These are phyloP conservation scores for Brenthis ino DNA, from an alignment of 2,888 invertebrate genomes.

Conservation along the genomic window DNA sequence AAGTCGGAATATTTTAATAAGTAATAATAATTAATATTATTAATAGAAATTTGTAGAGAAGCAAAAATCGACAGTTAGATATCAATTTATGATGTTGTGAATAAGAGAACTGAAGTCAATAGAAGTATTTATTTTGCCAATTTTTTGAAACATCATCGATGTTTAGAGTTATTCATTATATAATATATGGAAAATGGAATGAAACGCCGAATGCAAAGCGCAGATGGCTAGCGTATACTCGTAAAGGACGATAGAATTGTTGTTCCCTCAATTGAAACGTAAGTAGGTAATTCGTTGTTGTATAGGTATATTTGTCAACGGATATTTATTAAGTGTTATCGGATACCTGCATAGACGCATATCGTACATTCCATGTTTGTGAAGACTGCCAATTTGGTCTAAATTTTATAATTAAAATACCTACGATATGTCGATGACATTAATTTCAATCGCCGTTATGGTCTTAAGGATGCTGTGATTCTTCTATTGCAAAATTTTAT, in stretches of 20 bases:
- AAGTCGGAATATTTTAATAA: conserved; percentile 6
- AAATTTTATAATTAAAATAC: conserved; percentile 80
- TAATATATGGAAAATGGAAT: conserved; percentile 14
- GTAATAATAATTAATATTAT: conserved; percentile 11
- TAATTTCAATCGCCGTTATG: conserved; percentile 79
- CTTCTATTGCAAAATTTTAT: conserved; percentile 81
- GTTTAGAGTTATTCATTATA: conserved; percentile 22
- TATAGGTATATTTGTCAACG: conserved; percentile 75
- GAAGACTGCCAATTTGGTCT: conserved; percentile 83
- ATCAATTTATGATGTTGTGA: conserved; percentile 25
- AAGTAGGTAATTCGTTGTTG: conserved; percentile 75
- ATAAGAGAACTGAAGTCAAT: conserved; percentile 26
- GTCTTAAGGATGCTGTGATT: conserved; percentile 82
- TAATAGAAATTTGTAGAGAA: conserved; percentile 10
- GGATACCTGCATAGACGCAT: conserved; percentile 81
- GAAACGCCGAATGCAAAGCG: conserved; percentile 1
- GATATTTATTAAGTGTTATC: conserved; percentile 78
- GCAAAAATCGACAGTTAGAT: conserved; percentile 9
- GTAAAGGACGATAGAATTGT: conserved; percentile 51
- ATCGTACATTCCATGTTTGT: conserved; percentile 83
- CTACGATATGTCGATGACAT: conserved; percentile 79
- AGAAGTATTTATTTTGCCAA: conserved; percentile 19
- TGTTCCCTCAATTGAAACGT: conserved; percentile 65
- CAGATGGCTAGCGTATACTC: conserved; percentile 25
- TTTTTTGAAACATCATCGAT: conserved; percentile 15